phyloP scores from a whole-genome alignment of 2,113 vertebrate species.

The Irena cyanogastra region DNA sequence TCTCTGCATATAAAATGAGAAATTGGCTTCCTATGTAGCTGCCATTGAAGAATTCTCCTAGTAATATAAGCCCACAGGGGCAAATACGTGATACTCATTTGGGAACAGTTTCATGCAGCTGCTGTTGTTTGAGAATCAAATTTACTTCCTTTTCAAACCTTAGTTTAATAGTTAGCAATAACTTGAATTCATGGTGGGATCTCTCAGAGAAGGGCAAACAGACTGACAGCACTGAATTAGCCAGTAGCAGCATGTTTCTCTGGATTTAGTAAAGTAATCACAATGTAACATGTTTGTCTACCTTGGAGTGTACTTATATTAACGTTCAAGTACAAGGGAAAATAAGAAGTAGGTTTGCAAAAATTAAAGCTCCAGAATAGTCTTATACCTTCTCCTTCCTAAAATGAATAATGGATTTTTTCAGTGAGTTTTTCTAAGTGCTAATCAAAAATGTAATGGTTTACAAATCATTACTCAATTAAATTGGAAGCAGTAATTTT shows the following conservation, averaged over 20 bases:
- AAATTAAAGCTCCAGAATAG: neutral
- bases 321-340: neutral
- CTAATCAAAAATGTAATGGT: conserved; percentile 11
- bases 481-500: neutral
- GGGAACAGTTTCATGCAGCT: neutral
- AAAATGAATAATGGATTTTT: neutral
- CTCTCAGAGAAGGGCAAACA: neutral
- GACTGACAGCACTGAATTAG: neutral
- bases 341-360: neutral
- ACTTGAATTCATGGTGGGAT: neutral
- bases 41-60: neutral
- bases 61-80: neutral
- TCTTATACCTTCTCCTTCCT: neutral
- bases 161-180: neutral
- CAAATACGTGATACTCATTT: neutral
- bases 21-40: neutral
- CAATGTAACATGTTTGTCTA: neutral
- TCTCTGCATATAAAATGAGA: neutral
- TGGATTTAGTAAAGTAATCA: neutral
- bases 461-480: neutral
- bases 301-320: neutral
- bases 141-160: neutral
- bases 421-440: neutral
- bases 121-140: neutral
- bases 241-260: neutral